Conservation (phyloP, 2,888 invertebrate genomes). For the Autographa gamma region DNA sequence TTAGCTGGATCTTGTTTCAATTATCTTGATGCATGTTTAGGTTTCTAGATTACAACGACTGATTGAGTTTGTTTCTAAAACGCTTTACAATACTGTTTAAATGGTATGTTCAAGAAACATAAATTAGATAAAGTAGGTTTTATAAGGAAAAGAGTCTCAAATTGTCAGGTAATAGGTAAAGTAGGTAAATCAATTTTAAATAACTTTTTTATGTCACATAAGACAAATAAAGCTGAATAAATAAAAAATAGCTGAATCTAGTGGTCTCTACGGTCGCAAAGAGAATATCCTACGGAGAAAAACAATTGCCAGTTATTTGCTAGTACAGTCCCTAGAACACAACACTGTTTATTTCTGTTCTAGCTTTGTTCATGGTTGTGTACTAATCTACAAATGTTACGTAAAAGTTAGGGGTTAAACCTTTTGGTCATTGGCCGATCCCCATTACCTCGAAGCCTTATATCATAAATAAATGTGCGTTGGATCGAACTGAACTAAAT, state of each 20-base stretch:
- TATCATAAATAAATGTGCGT: conserved; percentile 49
- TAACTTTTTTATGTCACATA: no score
- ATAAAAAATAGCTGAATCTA: no score
- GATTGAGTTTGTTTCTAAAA: background rate
- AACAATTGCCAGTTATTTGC: no score
- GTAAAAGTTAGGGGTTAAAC: background rate
- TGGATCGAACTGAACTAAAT: conserved; percentile 54
- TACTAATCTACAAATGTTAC: background rate
- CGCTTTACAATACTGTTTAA: background rate
- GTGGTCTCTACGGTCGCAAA: no score
- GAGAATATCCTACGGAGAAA: no score
- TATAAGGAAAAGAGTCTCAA: no score
- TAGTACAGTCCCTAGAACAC: no score
- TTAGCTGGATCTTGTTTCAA: conserved; percentile 5
- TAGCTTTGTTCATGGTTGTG: background rate
- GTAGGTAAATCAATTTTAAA: no score
- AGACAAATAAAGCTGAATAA: no score
- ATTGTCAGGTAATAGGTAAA: no score
- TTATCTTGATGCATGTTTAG: conserved; percentile 5
- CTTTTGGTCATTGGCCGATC: conserved; percentile 15
- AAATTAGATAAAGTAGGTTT: no score
- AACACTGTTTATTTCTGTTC: background rate
- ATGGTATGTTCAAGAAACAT: no score
- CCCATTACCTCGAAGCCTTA: conserved; percentile 27
- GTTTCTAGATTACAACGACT: background rate